These are phyloP conservation scores for Tachysurus vachellii DNA, from an alignment of 2,113 vertebrate genomes.

Conservation along the genomic window DNA sequence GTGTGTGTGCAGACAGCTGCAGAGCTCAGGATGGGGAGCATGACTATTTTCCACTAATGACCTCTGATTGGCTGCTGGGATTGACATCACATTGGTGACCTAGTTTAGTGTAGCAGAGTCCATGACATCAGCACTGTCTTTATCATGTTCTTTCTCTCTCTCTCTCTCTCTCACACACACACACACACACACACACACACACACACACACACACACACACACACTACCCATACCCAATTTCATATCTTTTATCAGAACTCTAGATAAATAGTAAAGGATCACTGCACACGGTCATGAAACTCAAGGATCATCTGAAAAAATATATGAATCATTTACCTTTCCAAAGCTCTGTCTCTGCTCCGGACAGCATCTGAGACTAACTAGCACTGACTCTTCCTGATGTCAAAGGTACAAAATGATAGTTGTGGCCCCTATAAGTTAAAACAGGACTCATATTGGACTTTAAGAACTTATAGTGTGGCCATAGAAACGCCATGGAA, in stretches of 20 bases:
- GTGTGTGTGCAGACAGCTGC: conserved; percentile 10
- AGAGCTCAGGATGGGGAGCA: conserved; percentile 25
- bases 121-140: conserved; percentile 42
- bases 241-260: background rate
- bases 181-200: background rate
- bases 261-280: background rate
- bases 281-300: background rate
- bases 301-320: background rate
- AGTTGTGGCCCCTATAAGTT: background rate
- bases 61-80: conserved; percentile 42
- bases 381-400: background rate
- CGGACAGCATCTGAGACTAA: background rate
- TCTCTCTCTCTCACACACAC: background rate
- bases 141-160: background rate
- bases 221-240: background rate
- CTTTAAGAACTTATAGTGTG: too few relatives aligned
- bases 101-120: conserved; percentile 33
- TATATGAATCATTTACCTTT: background rate
- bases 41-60: conserved; percentile 8
- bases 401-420: background rate
- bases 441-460: background rate
- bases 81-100: conserved; percentile 43
- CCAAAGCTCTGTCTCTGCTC: background rate
- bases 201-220: background rate
- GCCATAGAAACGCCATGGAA: background rate